Evolutionary conservation across 2,797 vertebrate species (phyloP).

Genomic region (Chloroceryle inda): DNA sequence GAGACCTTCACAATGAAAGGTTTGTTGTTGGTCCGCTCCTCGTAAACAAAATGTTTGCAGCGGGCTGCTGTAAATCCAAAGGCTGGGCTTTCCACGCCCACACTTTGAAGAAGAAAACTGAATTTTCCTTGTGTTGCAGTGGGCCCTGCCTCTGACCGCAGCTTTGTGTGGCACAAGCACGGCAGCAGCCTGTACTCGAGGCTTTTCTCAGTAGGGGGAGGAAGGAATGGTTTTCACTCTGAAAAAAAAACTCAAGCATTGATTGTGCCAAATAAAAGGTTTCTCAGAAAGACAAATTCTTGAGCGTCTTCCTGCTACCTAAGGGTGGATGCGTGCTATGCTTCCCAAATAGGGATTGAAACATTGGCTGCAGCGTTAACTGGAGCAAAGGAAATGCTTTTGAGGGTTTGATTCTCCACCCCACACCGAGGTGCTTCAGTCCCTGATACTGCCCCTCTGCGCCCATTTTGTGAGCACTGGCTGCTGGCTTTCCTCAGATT

Average conservation of each 20-base stretch:
- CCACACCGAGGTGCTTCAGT: background rate
- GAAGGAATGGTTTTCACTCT: background rate
- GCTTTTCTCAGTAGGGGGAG: constrained; percentile 50
- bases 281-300: constrained; percentile 55
- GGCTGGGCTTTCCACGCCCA: background rate
- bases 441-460: background rate
- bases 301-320: constrained; percentile 49
- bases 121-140: background rate
- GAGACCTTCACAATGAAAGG: background rate
- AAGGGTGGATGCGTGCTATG: constrained; percentile 3
- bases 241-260: background rate
- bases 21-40: background rate
- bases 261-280: constrained; percentile 69
- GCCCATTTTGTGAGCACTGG: fast-evolving
- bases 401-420: background rate
- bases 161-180: background rate
- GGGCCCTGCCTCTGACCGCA: background rate
- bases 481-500: background rate
- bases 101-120: background rate
- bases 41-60: background rate
- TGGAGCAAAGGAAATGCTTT: constrained; percentile 7
- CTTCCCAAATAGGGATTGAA: constrained; percentile 9
- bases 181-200: background rate
- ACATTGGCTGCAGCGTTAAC: background rate
- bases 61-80: background rate